Evolutionary conservation across 2,113 vertebrate genomes (phyloP), one percentile per base, ranked within the genome.

Genomic region (Oophaga pumilio): DNA sequence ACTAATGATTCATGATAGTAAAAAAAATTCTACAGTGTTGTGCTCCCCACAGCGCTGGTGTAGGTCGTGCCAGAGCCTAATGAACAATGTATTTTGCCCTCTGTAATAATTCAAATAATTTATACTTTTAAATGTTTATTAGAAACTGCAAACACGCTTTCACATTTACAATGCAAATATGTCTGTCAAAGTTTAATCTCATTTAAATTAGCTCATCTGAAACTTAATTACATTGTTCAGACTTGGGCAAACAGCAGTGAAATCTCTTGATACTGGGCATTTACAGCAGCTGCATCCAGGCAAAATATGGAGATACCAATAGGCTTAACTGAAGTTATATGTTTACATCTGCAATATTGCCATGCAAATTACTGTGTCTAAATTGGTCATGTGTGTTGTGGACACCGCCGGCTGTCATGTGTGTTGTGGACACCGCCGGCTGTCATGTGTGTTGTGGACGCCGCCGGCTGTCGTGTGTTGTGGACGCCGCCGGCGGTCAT

Each of bases 221-320:
- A 88, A 88, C 87, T 88, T 88, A 88, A 88, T 88, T 88, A 88
- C 87, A 88, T 88, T 84, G 87, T 88, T 88, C 71, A 82, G 80
- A 82, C 81, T 88, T 88, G 81, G 87, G 80, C 87, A 88, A 88
- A 88, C 80, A 84, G 53, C 60, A 77, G 49, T 28, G 85, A 88
- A 76, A 84, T 88, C 87, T 88, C 87, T 57, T 66, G 87, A 57
- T 76, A 60, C 80, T 17, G 81, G 87, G 71, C 87, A 88, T 88
- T 84, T 88, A 84, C 49, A 88, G 66, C 50, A 68, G 87, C 87
- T 88, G 87, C 87, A 87, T 77, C 81, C 76, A 76, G 43, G 71
- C 81, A 77, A 66, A 60, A 56, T 77, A 52, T 77, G 50, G 18
- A 64, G 62, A 53, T 68, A 83, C 81, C 64, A 83, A 62, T 83